phyloP scores from a whole-genome alignment of 2,113 vertebrate species.

The Conger conger region DNA sequence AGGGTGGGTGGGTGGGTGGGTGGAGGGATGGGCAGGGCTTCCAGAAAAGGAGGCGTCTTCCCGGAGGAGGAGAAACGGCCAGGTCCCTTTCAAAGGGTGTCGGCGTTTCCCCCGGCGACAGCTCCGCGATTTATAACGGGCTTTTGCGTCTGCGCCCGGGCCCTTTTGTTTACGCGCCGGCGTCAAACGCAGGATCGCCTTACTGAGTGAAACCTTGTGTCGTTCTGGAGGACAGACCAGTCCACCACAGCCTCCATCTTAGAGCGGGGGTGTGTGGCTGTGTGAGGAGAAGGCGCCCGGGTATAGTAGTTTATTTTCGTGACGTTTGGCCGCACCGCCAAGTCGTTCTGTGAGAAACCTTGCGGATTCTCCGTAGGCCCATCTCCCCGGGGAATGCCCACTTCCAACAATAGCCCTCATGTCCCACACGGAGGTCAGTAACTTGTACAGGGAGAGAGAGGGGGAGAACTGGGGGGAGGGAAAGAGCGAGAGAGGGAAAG shows the following conservation, averaged over 20 bases:
- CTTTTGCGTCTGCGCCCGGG: neutral
- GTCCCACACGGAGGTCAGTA: slow-evolving; percentile 30
- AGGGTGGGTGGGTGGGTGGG: neutral
- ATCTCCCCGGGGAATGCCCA: neutral
- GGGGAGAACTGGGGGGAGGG: slow-evolving; percentile 37
- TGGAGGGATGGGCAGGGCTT: neutral
- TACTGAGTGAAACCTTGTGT: slow-evolving; percentile 13
- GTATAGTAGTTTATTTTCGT: slow-evolving; percentile 22
- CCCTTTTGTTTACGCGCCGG: slow-evolving; percentile 18
- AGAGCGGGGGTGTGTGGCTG: neutral
- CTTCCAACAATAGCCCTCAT: slow-evolving; percentile 21
- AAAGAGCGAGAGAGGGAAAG: slow-evolving; percentile 39
- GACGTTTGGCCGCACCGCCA: neutral
- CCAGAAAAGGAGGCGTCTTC: neutral
- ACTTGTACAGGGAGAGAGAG: neutral
- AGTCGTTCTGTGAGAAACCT: neutral
- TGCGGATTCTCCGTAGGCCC: neutral
- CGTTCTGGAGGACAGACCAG: neutral
- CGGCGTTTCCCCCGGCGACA: slow-evolving; percentile 17
- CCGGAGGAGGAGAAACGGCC: neutral
- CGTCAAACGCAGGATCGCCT: neutral
- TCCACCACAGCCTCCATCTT: neutral
- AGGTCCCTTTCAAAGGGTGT: slow-evolving; percentile 4
- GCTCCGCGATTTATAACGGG: slow-evolving; percentile 26
- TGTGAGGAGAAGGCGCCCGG: slow-evolving; percentile 3